Evolutionary conservation across 2,113 vertebrate species (phyloP).

Genomic region (Aramus guarauna): DNA sequence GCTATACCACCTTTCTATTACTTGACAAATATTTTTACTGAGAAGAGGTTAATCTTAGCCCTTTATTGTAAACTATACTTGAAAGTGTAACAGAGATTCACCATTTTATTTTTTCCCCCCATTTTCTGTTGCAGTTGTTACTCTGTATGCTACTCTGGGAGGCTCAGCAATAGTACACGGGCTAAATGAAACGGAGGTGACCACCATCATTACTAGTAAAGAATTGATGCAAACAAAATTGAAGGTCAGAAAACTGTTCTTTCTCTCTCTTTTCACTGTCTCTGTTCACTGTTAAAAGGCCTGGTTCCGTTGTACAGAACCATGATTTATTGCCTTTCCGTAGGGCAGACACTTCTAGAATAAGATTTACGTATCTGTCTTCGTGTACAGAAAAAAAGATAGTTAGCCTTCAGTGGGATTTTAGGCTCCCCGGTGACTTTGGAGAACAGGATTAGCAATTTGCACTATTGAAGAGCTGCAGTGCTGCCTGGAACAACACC

Average conservation of each 20-base stretch:
- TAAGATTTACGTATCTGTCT: not conserved
- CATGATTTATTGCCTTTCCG: not conserved
- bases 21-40: not conserved
- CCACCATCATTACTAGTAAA: slow-evolving; percentile 92
- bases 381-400: not conserved
- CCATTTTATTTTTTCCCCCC: not conserved
- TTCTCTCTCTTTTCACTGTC: not conserved
- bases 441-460: not conserved
- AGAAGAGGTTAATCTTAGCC: not conserved
- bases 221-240: slow-evolving; percentile 90
- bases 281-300: not conserved
- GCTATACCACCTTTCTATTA: not conserved
- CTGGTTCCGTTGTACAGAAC: not conserved
- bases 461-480: not conserved
- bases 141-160: slow-evolving; percentile 91
- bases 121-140: slow-evolving; percentile 82
- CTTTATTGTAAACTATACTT: not conserved
- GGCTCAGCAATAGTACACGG: slow-evolving; percentile 91
- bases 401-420: not conserved
- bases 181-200: slow-evolving; percentile 90
- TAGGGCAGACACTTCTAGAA: not conserved
- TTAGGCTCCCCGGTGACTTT: not conserved
- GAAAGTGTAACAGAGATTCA: not conserved
- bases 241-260: slow-evolving; percentile 78
- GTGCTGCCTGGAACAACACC: not conserved